Evolutionary conservation across 2,888 invertebrate species (phyloP).

Genomic region (Stratiomys singularior): DNA sequence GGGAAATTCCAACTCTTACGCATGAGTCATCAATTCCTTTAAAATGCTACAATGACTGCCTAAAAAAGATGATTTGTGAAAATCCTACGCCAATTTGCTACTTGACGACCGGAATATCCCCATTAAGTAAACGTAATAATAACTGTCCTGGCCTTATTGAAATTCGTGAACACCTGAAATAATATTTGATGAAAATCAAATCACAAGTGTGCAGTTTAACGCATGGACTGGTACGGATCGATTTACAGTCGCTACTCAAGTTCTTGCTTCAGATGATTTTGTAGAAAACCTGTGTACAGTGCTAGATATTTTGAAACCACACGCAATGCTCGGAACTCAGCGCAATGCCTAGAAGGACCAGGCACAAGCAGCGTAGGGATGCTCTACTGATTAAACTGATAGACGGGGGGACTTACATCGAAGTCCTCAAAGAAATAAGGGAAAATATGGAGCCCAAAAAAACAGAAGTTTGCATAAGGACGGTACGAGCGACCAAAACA

Average conservation of each 20-base stretch:
- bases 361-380: too few relatives aligned
- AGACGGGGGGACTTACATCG: too few relatives aligned
- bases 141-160: neutral
- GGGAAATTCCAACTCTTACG: too few relatives aligned
- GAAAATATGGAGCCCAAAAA: too few relatives aligned
- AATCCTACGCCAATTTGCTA: neutral
- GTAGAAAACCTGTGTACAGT: neutral
- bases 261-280: neutral
- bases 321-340: too few relatives aligned
- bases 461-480: too few relatives aligned
- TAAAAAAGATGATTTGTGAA: neutral
- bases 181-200: slow-evolving; percentile 19
- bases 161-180: slow-evolving; percentile 5
- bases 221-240: slow-evolving; percentile 18
- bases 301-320: neutral
- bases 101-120: neutral
- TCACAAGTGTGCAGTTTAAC: slow-evolving; percentile 12
- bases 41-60: too few relatives aligned
- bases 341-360: too few relatives aligned
- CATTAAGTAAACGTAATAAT: neutral
- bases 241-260: neutral
- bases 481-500: too few relatives aligned
- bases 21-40: too few relatives aligned
- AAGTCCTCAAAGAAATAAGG: too few relatives aligned
- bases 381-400: too few relatives aligned